A percentile compares a stretch with the other conserved stretches of the same genome.
Evolutionary conservation across 2,797 vertebrate species (phyloP).

Genomic region (Lagorchestes hirsutus): DNA sequence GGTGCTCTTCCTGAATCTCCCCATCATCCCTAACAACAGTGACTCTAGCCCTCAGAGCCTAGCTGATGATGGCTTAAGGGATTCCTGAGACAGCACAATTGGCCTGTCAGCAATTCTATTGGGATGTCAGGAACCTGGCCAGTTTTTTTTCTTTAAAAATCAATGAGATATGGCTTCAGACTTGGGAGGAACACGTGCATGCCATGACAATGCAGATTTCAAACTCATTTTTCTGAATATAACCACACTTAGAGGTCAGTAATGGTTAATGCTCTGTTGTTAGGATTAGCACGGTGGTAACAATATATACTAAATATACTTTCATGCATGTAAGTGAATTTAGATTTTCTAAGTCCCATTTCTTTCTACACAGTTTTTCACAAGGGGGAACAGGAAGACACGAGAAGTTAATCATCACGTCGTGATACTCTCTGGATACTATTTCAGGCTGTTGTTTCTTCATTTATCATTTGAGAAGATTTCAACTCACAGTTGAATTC

Average conservation of each 20-base stretch:
- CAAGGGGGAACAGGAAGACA: background rate
- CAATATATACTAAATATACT: conserved; percentile 11
- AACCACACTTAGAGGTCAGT: conserved; percentile 13
- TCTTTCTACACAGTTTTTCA: background rate
- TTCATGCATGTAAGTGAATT: conserved; percentile 7
- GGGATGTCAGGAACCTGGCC: background rate
- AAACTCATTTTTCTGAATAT: conserved; percentile 52
- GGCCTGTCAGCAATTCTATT: conserved; percentile 48
- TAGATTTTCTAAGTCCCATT: background rate
- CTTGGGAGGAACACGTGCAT: background rate
- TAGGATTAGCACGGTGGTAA: conserved; percentile 24
- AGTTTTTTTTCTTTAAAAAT: conserved; percentile 21
- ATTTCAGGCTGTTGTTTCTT: conserved; percentile 53
- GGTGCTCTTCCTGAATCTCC: conserved; percentile 57
- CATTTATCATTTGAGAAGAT: conserved; percentile 48
- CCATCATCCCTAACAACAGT: conserved; percentile 12
- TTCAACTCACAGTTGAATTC: conserved; percentile 14
- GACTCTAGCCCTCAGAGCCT: conserved; percentile 51
- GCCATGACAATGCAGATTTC: conserved; percentile 33
- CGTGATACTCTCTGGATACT: conserved; percentile 5
- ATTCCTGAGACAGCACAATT: conserved; percentile 33
- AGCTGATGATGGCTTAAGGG: background rate
- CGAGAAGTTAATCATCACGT: conserved; percentile 8
- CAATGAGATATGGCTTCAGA: conserved; percentile 36
- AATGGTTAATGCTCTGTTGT: conserved; percentile 13